Base-by-base conservation (phyloP, 2,113 vertebrate genomes). In the Dipodomys ordii region DNA sequence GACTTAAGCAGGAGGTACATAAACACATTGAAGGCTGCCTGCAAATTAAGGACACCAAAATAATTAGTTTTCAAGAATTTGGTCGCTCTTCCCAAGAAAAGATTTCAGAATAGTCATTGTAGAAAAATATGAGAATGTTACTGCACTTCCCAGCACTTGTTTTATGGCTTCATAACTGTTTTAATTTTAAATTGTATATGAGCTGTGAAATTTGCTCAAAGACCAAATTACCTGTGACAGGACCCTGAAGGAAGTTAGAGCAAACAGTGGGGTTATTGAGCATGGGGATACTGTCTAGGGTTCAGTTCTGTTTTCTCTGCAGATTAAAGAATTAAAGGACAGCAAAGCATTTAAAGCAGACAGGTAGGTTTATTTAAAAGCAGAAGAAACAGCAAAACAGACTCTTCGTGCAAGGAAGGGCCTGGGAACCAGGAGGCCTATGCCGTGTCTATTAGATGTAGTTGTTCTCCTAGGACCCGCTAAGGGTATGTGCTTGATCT, bases 21-120 rank as follows among this genome's bases (percentile, higher is more conserved):
- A 85, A 64, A 82, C 20, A 84, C 22, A 62, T 9, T 39, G 71
- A 23, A 53, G 64, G 39, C 22, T 39, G 81, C 80, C 71, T 86
- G 67, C n/a, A 76, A 87, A 76, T 39, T 35, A 83, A 20, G 10
- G 18, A 25, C 67, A 91, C 32, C 19, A 35, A 90, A 65, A 87
- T 53, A 74, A 46, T 28, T 32, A 20, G 74, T 89, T 93, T 65
- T 49, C 35, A 93, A 92, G n/a, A 80, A 74, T 93, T 74, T 92
- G n/a, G 7, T 92, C 79, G 39, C 12, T 79, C 20, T 79, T 88
- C 11, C 67, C 28, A 68, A 73, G 62, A 80, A 96, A 92, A 88
- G 7, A 72, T 87, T 60, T 86, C 72, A 87, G 74, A 77, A 35
- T 7, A 23, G 10, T 72, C 62, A 32, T 46, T 62, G 30, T 27